Evolutionary conservation across 2,888 invertebrate genomes (phyloP), one percentile per base, ranked within the genome.

Genomic region (Lucinisca nassula): DNA sequence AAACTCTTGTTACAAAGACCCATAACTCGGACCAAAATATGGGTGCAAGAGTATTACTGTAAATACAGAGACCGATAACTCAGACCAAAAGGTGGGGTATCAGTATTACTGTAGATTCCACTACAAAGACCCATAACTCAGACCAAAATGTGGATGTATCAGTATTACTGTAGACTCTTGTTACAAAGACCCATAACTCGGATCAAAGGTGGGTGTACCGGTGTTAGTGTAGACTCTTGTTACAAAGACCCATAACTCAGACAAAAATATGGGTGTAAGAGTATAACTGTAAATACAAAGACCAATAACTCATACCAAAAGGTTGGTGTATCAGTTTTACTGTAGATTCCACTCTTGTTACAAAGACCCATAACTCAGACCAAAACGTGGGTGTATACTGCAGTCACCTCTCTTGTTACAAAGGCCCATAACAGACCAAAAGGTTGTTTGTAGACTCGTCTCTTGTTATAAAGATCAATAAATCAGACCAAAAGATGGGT

Each of bases 181-280:
- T n/a, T n/a, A n/a, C n/a, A n/a, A n/a, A n/a, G n/a, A n/a, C n/a
- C n/a, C n/a, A 88, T 17, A 55, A 89, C 12, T 72, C 87, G 14
- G 94, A 93, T 81, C 73, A 78, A n/a, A n/a, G n/a, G n/a, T n/a
- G n/a, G n/a, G n/a, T n/a, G 97, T 87, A 97, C 98, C 85, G 97
- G 97, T 92, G 97, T 98, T 45, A 97, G 97, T 1, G 97, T 98
- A 2, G 97, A 97, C 97, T 93, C 96, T 97, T 77, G 90, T 93
- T 55, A 92, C 89, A 70, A 90, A 91, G n/a, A 92, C 85, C 24
- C 90, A 88, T 17, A 55, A 89, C 12, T 72, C 87, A 17, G 94
- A 93, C 79, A 70, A 78, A 27, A 95, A 95, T 93, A 94, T 94
- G 45, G 24, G 79, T 55, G 35, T 17, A 45, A 24, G n/a, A 21